phyloP scores from a whole-genome alignment of 2,797 vertebrate species.

The Distichodus sexfasciatus region DNA sequence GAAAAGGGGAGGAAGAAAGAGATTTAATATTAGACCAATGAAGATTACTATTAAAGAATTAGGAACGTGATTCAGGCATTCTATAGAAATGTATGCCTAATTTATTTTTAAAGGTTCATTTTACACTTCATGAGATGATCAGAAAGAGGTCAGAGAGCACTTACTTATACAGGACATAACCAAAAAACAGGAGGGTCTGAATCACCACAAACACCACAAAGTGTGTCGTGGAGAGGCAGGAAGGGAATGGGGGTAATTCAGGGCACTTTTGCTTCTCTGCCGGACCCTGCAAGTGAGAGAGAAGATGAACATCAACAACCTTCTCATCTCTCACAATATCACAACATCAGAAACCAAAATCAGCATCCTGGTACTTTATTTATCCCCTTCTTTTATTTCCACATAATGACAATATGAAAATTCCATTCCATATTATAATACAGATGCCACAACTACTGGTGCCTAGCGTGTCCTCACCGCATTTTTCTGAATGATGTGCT shows the following conservation, averaged over 20 bases:
- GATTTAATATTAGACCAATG: no score
- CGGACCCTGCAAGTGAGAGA: slow-evolving; percentile 77
- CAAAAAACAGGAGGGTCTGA: slow-evolving; percentile 89
- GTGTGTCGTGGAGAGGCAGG: slow-evolving; percentile 88
- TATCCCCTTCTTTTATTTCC: no score
- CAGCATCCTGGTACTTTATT: no score
- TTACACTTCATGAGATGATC: neutral
- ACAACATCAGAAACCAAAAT: neutral
- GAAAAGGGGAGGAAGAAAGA: no score
- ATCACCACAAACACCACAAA: slow-evolving; percentile 85
- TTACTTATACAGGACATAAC: slow-evolving; percentile 95
- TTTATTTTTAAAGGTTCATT: neutral
- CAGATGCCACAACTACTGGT: neutral
- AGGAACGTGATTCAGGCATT: no score
- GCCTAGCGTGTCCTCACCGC: slow-evolving; percentile 50
- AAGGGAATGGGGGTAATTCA: slow-evolving; percentile 82
- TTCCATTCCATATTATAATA: no score
- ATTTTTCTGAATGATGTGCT: slow-evolving; percentile 82
- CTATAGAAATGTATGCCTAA: neutral
- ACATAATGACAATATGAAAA: no score
- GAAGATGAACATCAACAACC: no score
- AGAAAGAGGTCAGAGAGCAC: slow-evolving; percentile 25
- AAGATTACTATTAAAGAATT: no score
- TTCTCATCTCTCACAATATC: no score
- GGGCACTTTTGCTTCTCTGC: slow-evolving; percentile 88